Evolutionary conservation across 1,140 invertebrate species (phyloP).

Genomic region (Lucilia cuprina): DNA sequence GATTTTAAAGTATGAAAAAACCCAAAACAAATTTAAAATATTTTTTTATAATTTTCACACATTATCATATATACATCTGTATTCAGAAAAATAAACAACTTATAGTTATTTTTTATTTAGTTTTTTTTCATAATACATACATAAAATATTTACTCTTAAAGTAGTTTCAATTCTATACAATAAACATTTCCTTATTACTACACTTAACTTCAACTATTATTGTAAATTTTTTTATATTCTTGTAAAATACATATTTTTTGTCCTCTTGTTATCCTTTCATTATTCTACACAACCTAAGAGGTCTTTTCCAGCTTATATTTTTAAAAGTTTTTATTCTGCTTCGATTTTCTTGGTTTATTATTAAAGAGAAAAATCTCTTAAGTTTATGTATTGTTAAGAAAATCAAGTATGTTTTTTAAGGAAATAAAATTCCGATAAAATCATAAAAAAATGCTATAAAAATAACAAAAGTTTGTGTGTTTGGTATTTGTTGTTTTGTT

Average conservation of each 20-base stretch:
- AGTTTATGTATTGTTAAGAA: slow-evolving; percentile 15
- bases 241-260: not conserved
- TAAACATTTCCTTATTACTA: slow-evolving; percentile 33
- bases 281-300: not conserved
- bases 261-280: slow-evolving; percentile 1
- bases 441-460: not conserved
- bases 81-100: no score
- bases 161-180: not conserved
- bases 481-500: not conserved
- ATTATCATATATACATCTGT: no score
- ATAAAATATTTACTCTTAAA: not conserved
- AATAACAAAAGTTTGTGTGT: not conserved
- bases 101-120: no score
- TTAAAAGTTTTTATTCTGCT: not conserved
- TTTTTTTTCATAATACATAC: not conserved
- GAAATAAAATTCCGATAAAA: slow-evolving; percentile 27
- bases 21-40: no score
- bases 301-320: not conserved
- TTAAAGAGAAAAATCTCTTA: not conserved
- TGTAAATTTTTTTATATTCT: slow-evolving; percentile 19
- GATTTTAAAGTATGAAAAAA: no score
- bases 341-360: not conserved
- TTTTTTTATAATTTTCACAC: no score
- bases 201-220: slow-evolving; percentile 29
- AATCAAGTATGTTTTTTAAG: slow-evolving; percentile 26